A percentile compares a stretch with the other conserved stretches of the same genome.
Conservation (phyloP, 2,888 invertebrate genomes). For the Metacarcinus magister region DNA sequence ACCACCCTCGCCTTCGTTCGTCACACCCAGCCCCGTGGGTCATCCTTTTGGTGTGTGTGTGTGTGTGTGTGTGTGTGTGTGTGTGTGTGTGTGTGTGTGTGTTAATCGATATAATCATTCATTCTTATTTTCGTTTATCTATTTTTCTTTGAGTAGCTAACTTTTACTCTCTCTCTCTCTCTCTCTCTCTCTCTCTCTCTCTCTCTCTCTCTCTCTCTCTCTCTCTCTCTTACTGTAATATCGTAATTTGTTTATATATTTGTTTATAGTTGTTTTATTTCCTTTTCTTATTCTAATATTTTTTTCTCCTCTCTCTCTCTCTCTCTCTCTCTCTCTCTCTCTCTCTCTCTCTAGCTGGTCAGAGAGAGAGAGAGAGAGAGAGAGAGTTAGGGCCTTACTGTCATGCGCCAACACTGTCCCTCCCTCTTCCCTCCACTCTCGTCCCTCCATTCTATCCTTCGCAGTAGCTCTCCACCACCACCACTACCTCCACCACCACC, state of each 20-base stretch:
- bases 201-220: conserved; percentile 13
- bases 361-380: background rate
- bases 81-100: background rate
- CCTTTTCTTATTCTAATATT: no score
- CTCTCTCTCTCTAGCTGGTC: background rate
- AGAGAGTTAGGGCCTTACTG: background rate
- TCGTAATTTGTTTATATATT: no score
- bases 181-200: conserved; percentile 11
- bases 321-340: conserved; percentile 26
- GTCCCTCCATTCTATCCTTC: conserved; percentile 12
- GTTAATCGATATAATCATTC: background rate
- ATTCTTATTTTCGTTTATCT: background rate
- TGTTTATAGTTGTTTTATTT: no score
- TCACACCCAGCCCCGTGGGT: background rate
- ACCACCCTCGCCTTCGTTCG: background rate
- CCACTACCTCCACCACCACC: background rate
- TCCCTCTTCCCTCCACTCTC: conserved; percentile 15
- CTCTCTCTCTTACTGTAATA: no score
- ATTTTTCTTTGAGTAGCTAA: background rate
- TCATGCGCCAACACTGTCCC: conserved; percentile 28
- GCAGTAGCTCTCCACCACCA: conserved; percentile 35
- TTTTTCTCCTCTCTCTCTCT: no score
- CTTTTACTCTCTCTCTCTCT: background rate
- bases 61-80: background rate
- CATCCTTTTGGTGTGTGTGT: background rate